Percentiles rank a stretch among this genome's conserved stretches.
Conservation (phyloP, 2,797 vertebrate genomes). For the Otolemur crassicaudatus region DNA sequence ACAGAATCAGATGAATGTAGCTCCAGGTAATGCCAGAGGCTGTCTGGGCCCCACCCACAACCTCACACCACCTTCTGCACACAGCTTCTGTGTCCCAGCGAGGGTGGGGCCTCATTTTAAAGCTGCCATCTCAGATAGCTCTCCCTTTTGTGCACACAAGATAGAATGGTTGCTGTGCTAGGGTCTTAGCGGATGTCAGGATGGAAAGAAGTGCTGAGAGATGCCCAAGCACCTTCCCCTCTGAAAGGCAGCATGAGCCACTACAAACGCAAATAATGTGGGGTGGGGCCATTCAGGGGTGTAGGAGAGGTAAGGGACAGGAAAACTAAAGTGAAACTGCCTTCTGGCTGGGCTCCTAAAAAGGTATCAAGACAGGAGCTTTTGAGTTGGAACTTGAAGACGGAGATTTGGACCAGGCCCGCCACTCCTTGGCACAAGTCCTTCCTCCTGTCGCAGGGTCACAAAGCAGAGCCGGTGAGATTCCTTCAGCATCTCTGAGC, state of each 20-base stretch:
- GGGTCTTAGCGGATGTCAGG: neutral
- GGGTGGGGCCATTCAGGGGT: neutral
- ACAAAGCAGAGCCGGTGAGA: neutral
- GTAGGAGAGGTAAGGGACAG: neutral
- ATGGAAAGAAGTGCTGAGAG: neutral
- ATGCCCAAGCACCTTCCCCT: neutral
- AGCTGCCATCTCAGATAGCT: neutral
- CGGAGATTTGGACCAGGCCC: neutral
- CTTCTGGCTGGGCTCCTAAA: neutral
- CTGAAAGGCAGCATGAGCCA: neutral
- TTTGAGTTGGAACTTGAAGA: neutral
- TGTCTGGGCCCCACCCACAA: neutral
- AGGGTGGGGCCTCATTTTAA: neutral
- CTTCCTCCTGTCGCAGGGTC: neutral
- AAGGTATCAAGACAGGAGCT: neutral
- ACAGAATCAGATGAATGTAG: neutral
- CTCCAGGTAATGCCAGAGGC: neutral
- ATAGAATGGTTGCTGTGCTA: rapidly evolving
- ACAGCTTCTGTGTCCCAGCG: neutral
- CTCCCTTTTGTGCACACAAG: too few species aligned
- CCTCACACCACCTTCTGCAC: neutral
- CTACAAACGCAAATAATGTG: too few species aligned
- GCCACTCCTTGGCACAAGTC: neutral
- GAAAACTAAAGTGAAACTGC: too few species aligned
- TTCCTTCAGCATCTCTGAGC: neutral